Conservation (phyloP, 2,888 invertebrate species). For the Dicranocentrus wangi region DNA sequence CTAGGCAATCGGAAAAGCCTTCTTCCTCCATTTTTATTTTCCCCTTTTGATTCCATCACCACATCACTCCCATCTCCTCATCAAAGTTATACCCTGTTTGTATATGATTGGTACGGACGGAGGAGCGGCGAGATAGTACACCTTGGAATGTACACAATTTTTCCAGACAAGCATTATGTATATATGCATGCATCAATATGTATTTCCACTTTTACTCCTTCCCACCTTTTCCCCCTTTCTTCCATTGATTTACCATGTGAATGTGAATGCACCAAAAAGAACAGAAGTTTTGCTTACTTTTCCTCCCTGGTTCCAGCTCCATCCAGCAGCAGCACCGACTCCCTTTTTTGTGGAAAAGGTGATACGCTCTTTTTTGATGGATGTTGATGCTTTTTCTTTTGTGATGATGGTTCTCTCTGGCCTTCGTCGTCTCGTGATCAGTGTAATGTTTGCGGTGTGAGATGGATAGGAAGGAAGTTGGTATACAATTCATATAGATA, state of each 20-base stretch:
- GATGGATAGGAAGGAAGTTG: slow-evolving; percentile 10
- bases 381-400: slow-evolving; percentile 45
- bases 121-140: slow-evolving; percentile 2
- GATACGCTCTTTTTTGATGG: slow-evolving; percentile 49
- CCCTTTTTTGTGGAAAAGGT: slow-evolving; percentile 36
- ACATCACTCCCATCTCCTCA: slow-evolving; percentile 12
- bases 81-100: neutral
- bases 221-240: slow-evolving; percentile 17
- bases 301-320: neutral
- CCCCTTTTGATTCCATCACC: neutral
- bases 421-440: neutral
- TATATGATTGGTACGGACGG: slow-evolving; percentile 17
- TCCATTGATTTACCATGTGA: slow-evolving; percentile 23
- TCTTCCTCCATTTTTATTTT: too few relatives aligned
- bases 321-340: too few relatives aligned
- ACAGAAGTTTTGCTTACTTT: slow-evolving; percentile 30
- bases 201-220: neutral
- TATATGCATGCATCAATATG: neutral
- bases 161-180: too few relatives aligned
- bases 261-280: too few relatives aligned
- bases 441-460: slow-evolving; percentile 4
- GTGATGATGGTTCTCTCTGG: neutral
- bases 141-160: neutral
- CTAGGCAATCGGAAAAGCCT: too few relatives aligned
- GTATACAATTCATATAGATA: neutral